A percentile compares a stretch with the other conserved stretches of the same genome.
Evolutionary conservation across 1,140 invertebrate species (phyloP).

Genomic region (Nephotettix cincticeps): DNA sequence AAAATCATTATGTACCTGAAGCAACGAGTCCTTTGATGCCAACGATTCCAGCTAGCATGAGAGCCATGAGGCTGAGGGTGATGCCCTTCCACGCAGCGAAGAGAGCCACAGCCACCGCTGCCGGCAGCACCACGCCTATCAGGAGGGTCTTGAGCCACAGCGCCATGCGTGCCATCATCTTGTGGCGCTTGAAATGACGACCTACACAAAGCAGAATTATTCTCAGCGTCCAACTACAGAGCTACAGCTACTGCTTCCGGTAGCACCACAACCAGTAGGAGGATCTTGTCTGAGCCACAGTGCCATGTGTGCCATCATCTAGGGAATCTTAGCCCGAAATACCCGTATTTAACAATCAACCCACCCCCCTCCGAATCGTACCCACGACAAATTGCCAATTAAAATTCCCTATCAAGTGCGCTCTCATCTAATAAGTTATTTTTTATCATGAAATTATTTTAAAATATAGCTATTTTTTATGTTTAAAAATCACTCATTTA

Average conservation of each 20-base stretch:
- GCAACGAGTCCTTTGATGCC: conserved; percentile 32
- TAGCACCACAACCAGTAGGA: conserved; percentile 30
- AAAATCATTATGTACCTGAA: not conserved
- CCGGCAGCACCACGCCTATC: conserved; percentile 33
- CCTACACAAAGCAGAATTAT: conserved; percentile 19
- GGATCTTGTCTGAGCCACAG: conserved; percentile 35
- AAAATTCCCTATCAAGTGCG: no score
- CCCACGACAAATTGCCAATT: no score
- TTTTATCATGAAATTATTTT: no score
- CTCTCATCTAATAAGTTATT: no score
- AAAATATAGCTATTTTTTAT: no score
- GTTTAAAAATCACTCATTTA: no score
- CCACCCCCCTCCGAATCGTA: no score
- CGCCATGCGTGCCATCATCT: conserved; percentile 26
- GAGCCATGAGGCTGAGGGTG: conserved; percentile 37
- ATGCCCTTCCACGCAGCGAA: conserved; percentile 40
- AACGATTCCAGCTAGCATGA: conserved; percentile 34
- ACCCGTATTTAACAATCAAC: no score
- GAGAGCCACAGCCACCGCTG: conserved; percentile 30
- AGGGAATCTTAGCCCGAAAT: no score
- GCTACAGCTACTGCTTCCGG: conserved; percentile 32
- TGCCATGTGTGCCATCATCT: conserved; percentile 25
- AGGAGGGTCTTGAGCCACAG: conserved; percentile 33
- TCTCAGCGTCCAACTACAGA: no score
- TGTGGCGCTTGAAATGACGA: conserved; percentile 25